These are phyloP conservation scores for Vesta saturnalis DNA, from an alignment of 2,888 invertebrate species.

Conservation along the genomic window DNA sequence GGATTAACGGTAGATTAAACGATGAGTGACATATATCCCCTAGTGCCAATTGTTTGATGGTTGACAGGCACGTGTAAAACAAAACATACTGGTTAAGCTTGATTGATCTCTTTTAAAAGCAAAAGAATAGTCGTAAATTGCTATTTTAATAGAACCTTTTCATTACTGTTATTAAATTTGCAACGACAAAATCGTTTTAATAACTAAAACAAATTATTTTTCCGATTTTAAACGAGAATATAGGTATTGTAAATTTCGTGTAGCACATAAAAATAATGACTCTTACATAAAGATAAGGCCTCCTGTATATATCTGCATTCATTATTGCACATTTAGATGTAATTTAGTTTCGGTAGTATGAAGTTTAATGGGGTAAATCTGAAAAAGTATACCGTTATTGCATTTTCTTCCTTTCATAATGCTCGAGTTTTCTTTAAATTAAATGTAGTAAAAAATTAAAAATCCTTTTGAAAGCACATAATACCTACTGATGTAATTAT, in stretches of 20 bases:
- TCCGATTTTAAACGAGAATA: constrained; percentile 11
- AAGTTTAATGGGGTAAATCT: constrained; percentile 45
- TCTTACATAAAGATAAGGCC: constrained; percentile 34
- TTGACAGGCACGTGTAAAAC: constrained; percentile 52
- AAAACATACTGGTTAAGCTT: constrained; percentile 37
- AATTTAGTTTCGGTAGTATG: constrained; percentile 38
- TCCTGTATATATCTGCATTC: constrained; percentile 35
- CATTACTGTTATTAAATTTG: constrained; percentile 20
- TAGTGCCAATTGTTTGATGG: constrained; percentile 48
- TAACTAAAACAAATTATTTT: constrained; percentile 8
- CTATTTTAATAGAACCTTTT: constrained; percentile 18
- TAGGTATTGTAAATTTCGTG: constrained; percentile 22
- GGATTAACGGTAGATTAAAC: constrained; percentile 54
- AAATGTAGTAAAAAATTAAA: constrained; percentile 52
- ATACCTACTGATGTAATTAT: constrained; percentile 19
- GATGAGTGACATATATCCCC: constrained; percentile 48
- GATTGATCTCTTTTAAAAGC: constrained; percentile 25
- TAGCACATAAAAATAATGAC: constrained; percentile 34
- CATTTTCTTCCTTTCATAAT: constrained; percentile 41
- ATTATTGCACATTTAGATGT: constrained; percentile 42
- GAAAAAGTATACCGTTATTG: constrained; percentile 50
- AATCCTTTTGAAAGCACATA: constrained; percentile 18
- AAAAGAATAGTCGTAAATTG: constrained; percentile 21
- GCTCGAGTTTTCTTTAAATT: constrained; percentile 54
- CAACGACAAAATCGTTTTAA: constrained; percentile 17